Percentiles rank a stretch among this genome's conserved stretches.
Conservation (phyloP, 1,140 invertebrate genomes). For the Psix sp. region DNA sequence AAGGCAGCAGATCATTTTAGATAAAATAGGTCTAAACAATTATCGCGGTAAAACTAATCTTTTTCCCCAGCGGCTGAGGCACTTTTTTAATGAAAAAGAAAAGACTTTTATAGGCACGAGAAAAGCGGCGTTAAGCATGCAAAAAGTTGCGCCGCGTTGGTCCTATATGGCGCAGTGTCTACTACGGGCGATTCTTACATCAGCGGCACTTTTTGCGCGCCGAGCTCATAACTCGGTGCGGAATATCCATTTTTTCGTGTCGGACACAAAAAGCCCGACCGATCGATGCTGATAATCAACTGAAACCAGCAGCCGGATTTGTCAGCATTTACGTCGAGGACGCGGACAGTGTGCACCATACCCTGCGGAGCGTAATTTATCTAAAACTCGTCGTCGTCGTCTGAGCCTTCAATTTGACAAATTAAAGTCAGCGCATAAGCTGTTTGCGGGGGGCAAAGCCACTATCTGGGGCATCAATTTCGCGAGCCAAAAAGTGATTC, state of each 20-base stretch:
- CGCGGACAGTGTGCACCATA: conserved; percentile 9
- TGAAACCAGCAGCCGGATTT: conserved; percentile 22
- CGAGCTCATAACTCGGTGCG: conserved; percentile 8
- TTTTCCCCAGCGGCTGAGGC: no score
- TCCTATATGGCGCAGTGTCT: no score
- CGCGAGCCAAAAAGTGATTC: conserved; percentile 30
- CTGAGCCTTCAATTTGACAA: conserved; percentile 37
- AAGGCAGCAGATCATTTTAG: no score
- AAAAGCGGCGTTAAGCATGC: no score
- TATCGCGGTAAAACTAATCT: no score
- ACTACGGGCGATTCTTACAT: no score
- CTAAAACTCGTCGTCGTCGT: conserved; percentile 8
- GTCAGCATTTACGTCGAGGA: conserved; percentile 36
- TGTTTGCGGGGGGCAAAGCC: background rate
- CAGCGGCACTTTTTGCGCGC: conserved; percentile 4
- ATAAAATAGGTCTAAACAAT: no score
- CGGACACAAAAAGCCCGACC: no score
- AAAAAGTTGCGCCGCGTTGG: no score
- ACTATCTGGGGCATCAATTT: conserved; percentile 15
- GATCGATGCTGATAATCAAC: no score
- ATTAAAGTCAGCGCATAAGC: conserved; percentile 23
- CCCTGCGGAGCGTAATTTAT: conserved; percentile 22
- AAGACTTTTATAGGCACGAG: no score
- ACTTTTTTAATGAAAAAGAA: no score
- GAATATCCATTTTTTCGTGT: conserved; percentile 16